Evolutionary conservation across 2,113 vertebrate genomes (phyloP).

Genomic region (Antechinus stuartii): DNA sequence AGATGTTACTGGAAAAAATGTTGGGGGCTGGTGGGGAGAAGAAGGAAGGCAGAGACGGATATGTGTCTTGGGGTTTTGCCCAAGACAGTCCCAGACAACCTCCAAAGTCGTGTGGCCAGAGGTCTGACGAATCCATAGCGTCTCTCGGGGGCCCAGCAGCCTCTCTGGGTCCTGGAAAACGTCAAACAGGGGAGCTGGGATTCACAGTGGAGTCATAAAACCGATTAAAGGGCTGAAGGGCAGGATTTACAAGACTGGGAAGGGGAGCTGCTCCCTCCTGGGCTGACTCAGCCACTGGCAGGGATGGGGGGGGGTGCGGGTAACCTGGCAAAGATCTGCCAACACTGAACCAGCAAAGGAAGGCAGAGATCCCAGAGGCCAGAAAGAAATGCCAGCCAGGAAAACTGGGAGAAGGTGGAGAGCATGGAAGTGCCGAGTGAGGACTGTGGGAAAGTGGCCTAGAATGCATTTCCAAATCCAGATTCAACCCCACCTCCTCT

Average conservation of each 20-base stretch:
- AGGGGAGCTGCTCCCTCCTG: background rate
- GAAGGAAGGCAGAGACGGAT: background rate
- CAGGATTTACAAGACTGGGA: background rate
- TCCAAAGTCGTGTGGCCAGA: background rate
- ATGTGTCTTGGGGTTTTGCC: background rate
- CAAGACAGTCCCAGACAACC: background rate
- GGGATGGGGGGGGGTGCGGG: background rate
- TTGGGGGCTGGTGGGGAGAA: background rate
- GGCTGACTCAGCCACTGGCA: background rate
- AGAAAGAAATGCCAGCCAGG: background rate
- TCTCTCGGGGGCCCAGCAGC: background rate
- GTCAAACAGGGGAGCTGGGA: background rate
- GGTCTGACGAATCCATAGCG: background rate
- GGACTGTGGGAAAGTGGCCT: conserved; percentile 4
- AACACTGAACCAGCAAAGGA: background rate
- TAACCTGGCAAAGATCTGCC: background rate
- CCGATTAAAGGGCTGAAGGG: conserved; percentile 9
- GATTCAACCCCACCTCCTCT: background rate
- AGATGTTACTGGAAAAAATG: conserved; percentile 1
- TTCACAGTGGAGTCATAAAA: background rate
- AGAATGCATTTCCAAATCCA: background rate
- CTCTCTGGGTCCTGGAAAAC: background rate
- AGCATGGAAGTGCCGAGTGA: background rate
- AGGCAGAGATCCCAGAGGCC: background rate
- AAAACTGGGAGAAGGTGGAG: background rate